Base-by-base conservation (phyloP, 2,888 invertebrate species). In the Oxytorus armatus region DNA sequence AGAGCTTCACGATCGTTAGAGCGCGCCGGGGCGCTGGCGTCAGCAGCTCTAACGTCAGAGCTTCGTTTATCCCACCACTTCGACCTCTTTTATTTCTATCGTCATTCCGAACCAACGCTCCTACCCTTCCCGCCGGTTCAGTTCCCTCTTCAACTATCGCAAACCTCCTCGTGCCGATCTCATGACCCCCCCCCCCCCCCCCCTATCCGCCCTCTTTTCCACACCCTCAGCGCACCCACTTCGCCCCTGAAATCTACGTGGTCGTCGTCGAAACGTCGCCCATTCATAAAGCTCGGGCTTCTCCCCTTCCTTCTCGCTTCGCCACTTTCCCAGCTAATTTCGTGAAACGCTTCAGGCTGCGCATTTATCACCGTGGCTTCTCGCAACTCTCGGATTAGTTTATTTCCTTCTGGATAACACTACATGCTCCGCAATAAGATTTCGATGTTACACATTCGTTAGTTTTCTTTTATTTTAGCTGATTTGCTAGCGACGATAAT, bases 1-100 rank as follows among this genome's bases (percentile, higher is more conserved):
- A 3, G 42, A 76, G 57, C 55, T 80, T 73, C 80, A n/a, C n/a
- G 80, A 80, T 80, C 80, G 80, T 80, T 80, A 77, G 51, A 73
- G 63, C 72, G 42, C 61, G 77, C 77, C 73, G 77, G 61, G 77
- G 80, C 74, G 36, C 47, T 49, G 80, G 80, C 80, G 80, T 79
- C 78, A 42, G 63, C 78, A 42, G 63, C 66, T 29, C 51, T 44
- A 44, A 66, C 79, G 79, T 80, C 80, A 77, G 73, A 80, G 73
- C 61, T 72, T 66, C 42, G 49, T 65, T 21, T 18, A 57, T 33
- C 55, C 57, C 65, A 25, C 39, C 61, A 21, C 51, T 16, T 25
- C 39, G 44, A 23, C 18, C 49, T 29, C 65, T 25, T 59, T 78
- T 55, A 68, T 78, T 74, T 47, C 78, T 59, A 51, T 57, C 72